Conservation (phyloP, 2,888 invertebrate species). For the Andrena bucephala region DNA sequence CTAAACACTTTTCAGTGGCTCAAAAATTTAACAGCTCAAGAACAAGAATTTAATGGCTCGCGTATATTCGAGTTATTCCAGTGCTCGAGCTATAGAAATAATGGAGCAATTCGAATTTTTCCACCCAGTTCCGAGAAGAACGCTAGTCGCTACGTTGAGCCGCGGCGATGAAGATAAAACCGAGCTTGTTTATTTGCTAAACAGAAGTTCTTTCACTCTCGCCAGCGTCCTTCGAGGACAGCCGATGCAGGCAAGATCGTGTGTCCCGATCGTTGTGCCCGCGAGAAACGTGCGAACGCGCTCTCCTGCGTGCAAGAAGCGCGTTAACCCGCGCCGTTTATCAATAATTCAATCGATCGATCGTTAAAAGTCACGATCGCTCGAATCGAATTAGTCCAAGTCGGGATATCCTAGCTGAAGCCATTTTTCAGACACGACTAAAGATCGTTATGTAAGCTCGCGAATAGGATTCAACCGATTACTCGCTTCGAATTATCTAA, state of each 20-base stretch:
- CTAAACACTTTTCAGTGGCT: too few relatives aligned
- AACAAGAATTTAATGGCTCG: too few relatives aligned
- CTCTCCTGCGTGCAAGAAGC: constrained; percentile 7
- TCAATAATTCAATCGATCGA: constrained; percentile 6
- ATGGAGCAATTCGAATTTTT: constrained; percentile 7
- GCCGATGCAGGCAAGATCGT: constrained; percentile 41
- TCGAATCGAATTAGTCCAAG: constrained; percentile 36
- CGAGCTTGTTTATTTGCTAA: constrained; percentile 50
- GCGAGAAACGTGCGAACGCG: constrained; percentile 37
- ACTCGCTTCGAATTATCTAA: constrained; percentile 27
- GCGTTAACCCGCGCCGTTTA: neutral
- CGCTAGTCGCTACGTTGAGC: constrained; percentile 5
- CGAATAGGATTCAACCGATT: constrained; percentile 36
- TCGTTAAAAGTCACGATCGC: neutral
- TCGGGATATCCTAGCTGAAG: constrained; percentile 36
- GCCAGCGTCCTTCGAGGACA: constrained; percentile 50
- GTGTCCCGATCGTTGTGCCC: constrained; percentile 28
- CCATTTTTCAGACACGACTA: constrained; percentile 44
- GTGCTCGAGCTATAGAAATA: neutral
- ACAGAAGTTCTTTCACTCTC: constrained; percentile 64
- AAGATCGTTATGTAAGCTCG: constrained; percentile 44
- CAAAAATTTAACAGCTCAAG: too few relatives aligned
- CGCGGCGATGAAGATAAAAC: constrained; percentile 38
- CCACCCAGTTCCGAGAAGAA: constrained; percentile 13
- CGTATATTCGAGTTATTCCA: neutral